A percentile compares a stretch with the other conserved stretches of the same genome.
Conservation (phyloP, 2,888 invertebrate species). For the Lydus trimaculatus region DNA sequence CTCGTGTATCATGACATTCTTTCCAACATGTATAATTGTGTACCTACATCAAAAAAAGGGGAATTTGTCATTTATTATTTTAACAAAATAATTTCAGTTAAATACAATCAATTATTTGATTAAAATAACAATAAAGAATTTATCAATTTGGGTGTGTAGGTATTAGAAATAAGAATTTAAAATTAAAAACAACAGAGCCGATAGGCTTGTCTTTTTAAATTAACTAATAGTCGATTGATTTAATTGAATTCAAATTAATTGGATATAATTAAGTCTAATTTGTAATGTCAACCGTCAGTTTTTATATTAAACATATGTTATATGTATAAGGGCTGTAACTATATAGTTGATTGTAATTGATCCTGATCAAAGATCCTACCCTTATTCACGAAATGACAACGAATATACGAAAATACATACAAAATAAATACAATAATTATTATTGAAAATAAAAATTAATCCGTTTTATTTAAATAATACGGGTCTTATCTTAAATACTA, state of each 20-base stretch:
- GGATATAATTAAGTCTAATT: slow-evolving; percentile 42
- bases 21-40: slow-evolving; percentile 37
- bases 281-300: slow-evolving; percentile 35
- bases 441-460: slow-evolving; percentile 20
- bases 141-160: not conserved
- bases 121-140: slow-evolving; percentile 10
- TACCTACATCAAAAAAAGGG: slow-evolving; percentile 26
- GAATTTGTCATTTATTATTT: slow-evolving; percentile 36
- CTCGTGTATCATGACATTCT: slow-evolving; percentile 37
- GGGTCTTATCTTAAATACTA: slow-evolving; percentile 37
- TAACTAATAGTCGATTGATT: slow-evolving; percentile 33
- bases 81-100: slow-evolving; percentile 32
- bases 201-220: slow-evolving; percentile 7
- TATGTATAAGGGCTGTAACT: slow-evolving; percentile 37
- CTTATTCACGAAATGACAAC: slow-evolving; percentile 25
- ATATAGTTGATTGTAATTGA: slow-evolving; percentile 35
- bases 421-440: too few species aligned
- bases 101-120: slow-evolving; percentile 12
- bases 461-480: slow-evolving; percentile 36
- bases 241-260: slow-evolving; percentile 35
- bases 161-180: not conserved
- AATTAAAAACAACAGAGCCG: not conserved
- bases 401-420: not conserved
- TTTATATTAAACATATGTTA: slow-evolving; percentile 38
- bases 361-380: slow-evolving; percentile 31